phyloP scores from a whole-genome alignment of 1,140 invertebrate genomes.

The Ridgeia piscesae region DNA sequence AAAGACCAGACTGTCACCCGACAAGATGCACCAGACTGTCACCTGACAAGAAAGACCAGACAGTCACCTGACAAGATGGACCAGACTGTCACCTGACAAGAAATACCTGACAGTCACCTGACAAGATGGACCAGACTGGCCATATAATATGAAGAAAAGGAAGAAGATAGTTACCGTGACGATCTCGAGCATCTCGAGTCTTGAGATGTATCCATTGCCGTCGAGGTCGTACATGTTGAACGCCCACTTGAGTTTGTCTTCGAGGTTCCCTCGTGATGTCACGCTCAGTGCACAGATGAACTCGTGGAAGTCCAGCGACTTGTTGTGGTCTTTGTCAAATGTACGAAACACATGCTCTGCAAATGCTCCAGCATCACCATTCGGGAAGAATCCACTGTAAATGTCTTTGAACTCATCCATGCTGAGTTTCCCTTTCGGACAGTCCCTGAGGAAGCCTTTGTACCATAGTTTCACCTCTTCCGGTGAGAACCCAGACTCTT shows the following conservation, averaged over 20 bases:
- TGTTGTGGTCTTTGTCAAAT: constrained; percentile 60
- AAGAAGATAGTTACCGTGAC: constrained; percentile 71
- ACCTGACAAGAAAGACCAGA: too few species aligned
- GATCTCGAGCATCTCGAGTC: constrained; percentile 98
- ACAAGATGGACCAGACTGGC: neutral
- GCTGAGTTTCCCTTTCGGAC: constrained; percentile 80
- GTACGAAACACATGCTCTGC: constrained; percentile 66
- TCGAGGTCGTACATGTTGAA: constrained; percentile 66
- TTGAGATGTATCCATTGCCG: constrained; percentile 96
- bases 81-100: neutral
- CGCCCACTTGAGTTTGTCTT: constrained; percentile 54
- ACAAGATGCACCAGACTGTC: too few species aligned
- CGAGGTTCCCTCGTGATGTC: constrained; percentile 91
- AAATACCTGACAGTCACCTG: neutral
- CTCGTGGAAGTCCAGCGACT: constrained; percentile 97
- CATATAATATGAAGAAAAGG: neutral
- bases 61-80: too few species aligned
- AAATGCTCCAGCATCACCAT: constrained; percentile 98
- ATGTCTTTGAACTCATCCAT: neutral
- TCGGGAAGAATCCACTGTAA: constrained; percentile 64
- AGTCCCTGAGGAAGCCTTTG: constrained; percentile 96
- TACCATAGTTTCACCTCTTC: constrained; percentile 99
- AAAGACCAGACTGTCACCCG: too few species aligned
- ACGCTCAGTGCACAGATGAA: constrained; percentile 79
- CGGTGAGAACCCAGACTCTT: constrained; percentile 96